These are phyloP conservation scores for Oryctes rhinoceros DNA, from an alignment of 1,140 invertebrate genomes.

Conservation along the genomic window DNA sequence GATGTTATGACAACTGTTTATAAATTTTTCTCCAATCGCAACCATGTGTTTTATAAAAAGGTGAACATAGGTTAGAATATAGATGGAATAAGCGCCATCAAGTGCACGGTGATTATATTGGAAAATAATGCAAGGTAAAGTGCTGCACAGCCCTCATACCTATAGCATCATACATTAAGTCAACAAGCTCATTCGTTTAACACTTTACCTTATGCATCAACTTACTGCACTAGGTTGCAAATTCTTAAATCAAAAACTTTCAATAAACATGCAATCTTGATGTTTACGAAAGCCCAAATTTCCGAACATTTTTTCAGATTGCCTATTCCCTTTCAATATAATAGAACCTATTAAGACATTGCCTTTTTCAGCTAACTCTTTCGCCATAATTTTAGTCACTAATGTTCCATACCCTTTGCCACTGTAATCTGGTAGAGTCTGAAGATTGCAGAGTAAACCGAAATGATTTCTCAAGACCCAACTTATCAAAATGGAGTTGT, in stretches of 20 bases:
- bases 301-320: constrained; percentile 55
- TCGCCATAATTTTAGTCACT: constrained; percentile 53
- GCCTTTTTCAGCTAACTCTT: constrained; percentile 54
- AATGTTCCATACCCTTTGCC: constrained; percentile 58
- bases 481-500: constrained; percentile 48
- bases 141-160: too few species aligned
- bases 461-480: constrained; percentile 57
- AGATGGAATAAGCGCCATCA: too few species aligned
- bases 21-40: too few species aligned
- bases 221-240: background rate
- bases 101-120: too few species aligned
- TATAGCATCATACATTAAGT: too few species aligned
- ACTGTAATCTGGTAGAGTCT: constrained; percentile 54
- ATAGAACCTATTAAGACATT: constrained; percentile 58
- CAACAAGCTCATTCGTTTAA: too few species aligned
- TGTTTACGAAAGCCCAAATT: constrained; percentile 54
- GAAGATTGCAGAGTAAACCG: constrained; percentile 58
- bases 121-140: too few species aligned
- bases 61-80: too few species aligned
- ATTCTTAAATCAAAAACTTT: background rate
- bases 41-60: too few species aligned
- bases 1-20: too few species aligned
- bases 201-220: too few species aligned
- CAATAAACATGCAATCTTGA: background rate
- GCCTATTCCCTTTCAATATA: constrained; percentile 47